Base-by-base conservation (phyloP, 2,113 vertebrate genomes). In the Chrysemys picta region DNA sequence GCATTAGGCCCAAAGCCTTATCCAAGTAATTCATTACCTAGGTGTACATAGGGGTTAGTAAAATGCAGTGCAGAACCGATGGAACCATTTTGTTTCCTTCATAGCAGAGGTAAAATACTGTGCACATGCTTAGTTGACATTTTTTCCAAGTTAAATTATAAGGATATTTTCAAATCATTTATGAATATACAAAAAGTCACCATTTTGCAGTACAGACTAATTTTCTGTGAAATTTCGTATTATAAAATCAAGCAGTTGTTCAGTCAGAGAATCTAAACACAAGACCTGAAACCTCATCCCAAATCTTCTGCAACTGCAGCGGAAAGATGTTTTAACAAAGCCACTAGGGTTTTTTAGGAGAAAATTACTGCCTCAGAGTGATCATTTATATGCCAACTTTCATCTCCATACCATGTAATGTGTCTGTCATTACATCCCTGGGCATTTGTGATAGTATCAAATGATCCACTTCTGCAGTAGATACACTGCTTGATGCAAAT, bases 391-490 rank as follows among this genome's bases (percentile, higher is more conserved):
- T 35, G 52, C 27, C 38, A 31, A 3, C 14, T 54, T 75, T 42
- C 38, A 42, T 50, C 50, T 29, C 35, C 11, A 12, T 24, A 53
- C n/a, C 21, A 76, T 86, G 53, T 56, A 10, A 69, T 69, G 35
- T n/a, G 31, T 35, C 31, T 69, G 65, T 69, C 59, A 47, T 76
- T 56, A 75, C 13, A 57, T 89, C 86, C 52, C 11, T 19, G 56
- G 42, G 25, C 65, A 12, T 93, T 85, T 79, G 84, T 85, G 84
- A 90, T 82, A 76, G 88, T 81, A 92, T 75, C 35, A 87, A 35
- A 72, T 87, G 17, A 21, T 31, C 45, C 14, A 82, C 92, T 87
- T 19, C 82, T 82, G 6, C 69, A 88, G 89, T 52, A 87, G 79
- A 50, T 8, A 0, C 49, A 49, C 54, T 82, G 11, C 11, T 89